These are phyloP conservation scores for Seladonia tumulorum DNA, from an alignment of 2,888 invertebrate species.

Conservation along the genomic window DNA sequence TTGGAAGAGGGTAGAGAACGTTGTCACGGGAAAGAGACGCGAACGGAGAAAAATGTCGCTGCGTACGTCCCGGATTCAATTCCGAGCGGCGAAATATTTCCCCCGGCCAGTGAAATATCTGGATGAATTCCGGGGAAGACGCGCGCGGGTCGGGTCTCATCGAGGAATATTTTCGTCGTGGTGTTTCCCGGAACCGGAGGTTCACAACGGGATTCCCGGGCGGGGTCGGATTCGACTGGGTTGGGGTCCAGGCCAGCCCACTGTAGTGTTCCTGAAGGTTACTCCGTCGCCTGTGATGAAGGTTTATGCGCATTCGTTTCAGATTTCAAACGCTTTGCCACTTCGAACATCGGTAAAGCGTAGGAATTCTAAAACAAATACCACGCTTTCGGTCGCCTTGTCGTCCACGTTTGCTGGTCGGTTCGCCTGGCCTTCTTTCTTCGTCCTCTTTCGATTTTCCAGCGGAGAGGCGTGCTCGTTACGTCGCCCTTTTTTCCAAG, in stretches of 20 bases:
- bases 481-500: neutral
- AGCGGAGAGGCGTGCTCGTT: conserved; percentile 4
- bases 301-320: conserved; percentile 88
- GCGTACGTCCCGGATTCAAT: neutral
- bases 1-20: neutral
- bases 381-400: conserved; percentile 78
- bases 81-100: neutral
- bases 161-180: neutral
- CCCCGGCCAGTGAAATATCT: neutral
- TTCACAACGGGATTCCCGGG: conserved; percentile 7
- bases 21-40: neutral
- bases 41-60: neutral
- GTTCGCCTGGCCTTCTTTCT: neutral
- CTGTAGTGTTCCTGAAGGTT: neutral
- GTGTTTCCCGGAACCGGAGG: conserved; percentile 9
- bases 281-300: conserved; percentile 64
- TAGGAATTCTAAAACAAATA: conserved; percentile 97
- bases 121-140: neutral
- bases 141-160: neutral
- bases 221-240: neutral
- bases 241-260: neutral
- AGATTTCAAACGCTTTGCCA: conserved; percentile 99
- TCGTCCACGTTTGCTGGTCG: conserved; percentile 77
- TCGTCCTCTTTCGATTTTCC: neutral
- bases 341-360: conserved; percentile 93